These are phyloP conservation scores for Cinclus cinclus DNA, from an alignment of 2,113 vertebrate genomes.

Conservation along the genomic window DNA sequence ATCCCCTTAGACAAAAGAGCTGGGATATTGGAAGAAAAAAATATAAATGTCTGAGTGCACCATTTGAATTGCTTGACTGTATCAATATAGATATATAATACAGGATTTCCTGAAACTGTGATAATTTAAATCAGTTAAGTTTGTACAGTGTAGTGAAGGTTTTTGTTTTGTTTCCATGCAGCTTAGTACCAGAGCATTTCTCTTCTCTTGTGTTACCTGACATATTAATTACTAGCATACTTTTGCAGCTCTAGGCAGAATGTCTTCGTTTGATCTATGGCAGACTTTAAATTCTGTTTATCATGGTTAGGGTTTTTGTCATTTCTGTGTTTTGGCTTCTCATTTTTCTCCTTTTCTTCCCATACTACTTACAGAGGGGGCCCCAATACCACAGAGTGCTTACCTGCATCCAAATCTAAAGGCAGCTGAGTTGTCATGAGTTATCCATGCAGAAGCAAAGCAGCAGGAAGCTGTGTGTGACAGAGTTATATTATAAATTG, in stretches of 20 bases:
- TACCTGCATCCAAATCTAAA: neutral
- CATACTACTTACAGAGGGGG: neutral
- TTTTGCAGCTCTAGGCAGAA: neutral
- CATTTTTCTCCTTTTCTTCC: neutral
- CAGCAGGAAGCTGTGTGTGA: neutral
- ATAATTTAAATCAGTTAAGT: neutral
- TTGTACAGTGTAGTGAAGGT: neutral
- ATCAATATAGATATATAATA: neutral
- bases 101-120: neutral
- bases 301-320: neutral
- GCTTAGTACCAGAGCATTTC: neutral
- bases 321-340: neutral
- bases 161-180: neutral
- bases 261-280: neutral
- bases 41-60: neutral
- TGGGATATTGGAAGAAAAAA: neutral
- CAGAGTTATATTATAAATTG: neutral
- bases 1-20: neutral
- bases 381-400: neutral
- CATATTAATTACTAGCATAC: neutral
- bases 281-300: neutral
- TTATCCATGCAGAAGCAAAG: neutral
- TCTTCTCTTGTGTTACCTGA: neutral
- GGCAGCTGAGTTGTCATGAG: neutral
- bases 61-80: neutral